These are phyloP conservation scores for Percopsis transmontana DNA, from an alignment of 2,113 vertebrate species.

Conservation along the genomic window DNA sequence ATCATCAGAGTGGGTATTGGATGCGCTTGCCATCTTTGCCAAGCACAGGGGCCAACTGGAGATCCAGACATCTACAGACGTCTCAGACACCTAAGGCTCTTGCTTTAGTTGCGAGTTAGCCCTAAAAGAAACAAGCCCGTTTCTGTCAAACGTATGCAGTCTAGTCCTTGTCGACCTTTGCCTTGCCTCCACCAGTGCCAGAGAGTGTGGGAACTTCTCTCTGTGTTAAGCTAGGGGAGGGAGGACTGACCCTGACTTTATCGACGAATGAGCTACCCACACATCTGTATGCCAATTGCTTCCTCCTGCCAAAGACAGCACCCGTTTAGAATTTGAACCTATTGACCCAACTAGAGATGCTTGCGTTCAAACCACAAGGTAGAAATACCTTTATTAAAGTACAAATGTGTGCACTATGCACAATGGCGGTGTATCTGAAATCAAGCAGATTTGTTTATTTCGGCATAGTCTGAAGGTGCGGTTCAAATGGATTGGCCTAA, in stretches of 20 bases:
- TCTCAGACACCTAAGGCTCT: conserved; percentile 20
- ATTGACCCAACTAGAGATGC: conserved; percentile 31
- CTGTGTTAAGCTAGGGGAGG: conserved; percentile 38
- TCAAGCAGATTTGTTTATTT: too few species aligned
- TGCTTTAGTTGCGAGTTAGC: conserved; percentile 2
- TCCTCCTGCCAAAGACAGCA: conserved; percentile 38
- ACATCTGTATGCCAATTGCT: conserved; percentile 41
- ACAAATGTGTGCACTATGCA: too few species aligned
- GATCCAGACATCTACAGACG: conserved; percentile 25
- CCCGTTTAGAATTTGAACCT: conserved; percentile 15
- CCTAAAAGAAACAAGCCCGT: conserved; percentile 12
- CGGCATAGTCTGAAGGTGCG: too few species aligned
- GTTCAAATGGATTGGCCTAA: too few species aligned
- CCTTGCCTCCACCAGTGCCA: conserved; percentile 37
- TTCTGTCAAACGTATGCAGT: conserved; percentile 25
- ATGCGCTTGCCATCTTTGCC: conserved; percentile 21
- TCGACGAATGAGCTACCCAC: conserved; percentile 31
- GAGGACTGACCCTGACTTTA: conserved; percentile 59
- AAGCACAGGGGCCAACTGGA: conserved; percentile 20
- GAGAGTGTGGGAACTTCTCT: conserved; percentile 66
- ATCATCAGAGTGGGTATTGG: conserved; percentile 32
- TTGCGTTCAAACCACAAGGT: too few species aligned
- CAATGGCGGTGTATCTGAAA: too few species aligned
- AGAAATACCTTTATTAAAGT: too few species aligned
- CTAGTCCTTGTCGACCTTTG: conserved; percentile 30